Evolutionary conservation across 1,140 invertebrate species (phyloP), one percentile per base, ranked within the genome.

Genomic region (Tetraneura akinire): DNA sequence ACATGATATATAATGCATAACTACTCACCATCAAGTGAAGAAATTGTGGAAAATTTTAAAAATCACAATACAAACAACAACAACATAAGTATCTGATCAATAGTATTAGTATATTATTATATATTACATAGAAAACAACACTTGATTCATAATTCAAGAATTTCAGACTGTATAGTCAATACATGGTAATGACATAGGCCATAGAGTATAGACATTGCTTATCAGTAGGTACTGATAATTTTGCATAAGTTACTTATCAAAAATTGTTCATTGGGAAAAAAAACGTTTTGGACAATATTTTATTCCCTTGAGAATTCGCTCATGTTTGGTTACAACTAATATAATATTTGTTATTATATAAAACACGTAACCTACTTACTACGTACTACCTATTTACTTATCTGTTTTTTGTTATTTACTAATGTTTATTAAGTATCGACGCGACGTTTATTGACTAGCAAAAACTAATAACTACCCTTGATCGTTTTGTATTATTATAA

Each of bases 221-320:
- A 73, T 73, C 70, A 73, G 70, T 37, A 37, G 32, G 32, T 55
- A 45, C 29, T 73, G 47, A 73, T 73, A 73, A 73, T 73, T 73
- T 73, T 55, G 70, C 49, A 53, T 51, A 6, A 26, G 29, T 21
- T 73, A 53, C 47, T 73, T 73, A 73, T 73, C 70, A 73, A 57
- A 32, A 68, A 47, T 53, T 16, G 23, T 53, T 21, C 47, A n/a
- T n/a, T 1, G 1, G 4, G 23, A 71, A 49, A 70, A 68, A n/a
- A 71, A 68, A 47, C n/a, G n/a, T 68, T 45, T 45, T 6, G 6
- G 9, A 10, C 23, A 71, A 2, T 8, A 47, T 47, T 18, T 47
- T 26, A 16, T 73, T 32, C 14, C 29, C 42, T 73, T 3, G 11
- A 26, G 14, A 18, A 51, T 29, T 4, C 45, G 0, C 4, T 16